Base-by-base conservation (phyloP, 2,797 vertebrate species). In the Hapalemur alaotrensis region DNA sequence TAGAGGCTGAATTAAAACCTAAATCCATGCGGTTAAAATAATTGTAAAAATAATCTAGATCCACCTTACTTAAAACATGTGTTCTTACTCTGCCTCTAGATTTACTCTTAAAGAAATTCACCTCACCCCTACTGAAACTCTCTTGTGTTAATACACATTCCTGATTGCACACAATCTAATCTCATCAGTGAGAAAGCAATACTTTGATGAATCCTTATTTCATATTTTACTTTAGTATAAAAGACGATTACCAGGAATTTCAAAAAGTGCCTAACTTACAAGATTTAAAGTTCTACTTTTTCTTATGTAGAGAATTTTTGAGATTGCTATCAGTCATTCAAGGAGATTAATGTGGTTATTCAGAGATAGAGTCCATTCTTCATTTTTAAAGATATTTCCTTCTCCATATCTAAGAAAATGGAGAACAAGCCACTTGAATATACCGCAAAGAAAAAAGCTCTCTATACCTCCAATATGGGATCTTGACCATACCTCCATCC, bases 231-330 rank as follows among this genome's bases (percentile, higher is more conserved):
- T 67, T 89, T 41, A 84, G 41, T 46, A 75, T 79, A 91, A 83
- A 89, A 83, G 46, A 83, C 90, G 52, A 94, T n/a, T 75, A 46
- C n/a, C 79, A 28, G 12, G 76, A 86, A 86, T 93, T 84, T 86
- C 38, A 57, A 80, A 91, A 91, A 79, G 22, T 41, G 12, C 30
- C 22, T 72, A 54, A 73, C 20, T 76, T 76, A 88, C 30, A 73
- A 23, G 15, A 63, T 78, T 61, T 25, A 12, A 95, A 96, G 46
- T 32, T 67, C 25, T 30, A 59, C 41, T 61, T 73, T 63, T 76
- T 75, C 43, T 50, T 80, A 72, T n/a, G 22, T 23, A 85, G 5
- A 35, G 43, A 83, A 91, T 92, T 85, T 46, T 14, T 95, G 30
- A 75, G 12, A 80, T 48, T 91, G 22, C 12, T 59, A 63, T 61